Evolutionary conservation across 2,113 vertebrate species (phyloP), one percentile per base, ranked within the genome.

Genomic region (Corydoras sp.): DNA sequence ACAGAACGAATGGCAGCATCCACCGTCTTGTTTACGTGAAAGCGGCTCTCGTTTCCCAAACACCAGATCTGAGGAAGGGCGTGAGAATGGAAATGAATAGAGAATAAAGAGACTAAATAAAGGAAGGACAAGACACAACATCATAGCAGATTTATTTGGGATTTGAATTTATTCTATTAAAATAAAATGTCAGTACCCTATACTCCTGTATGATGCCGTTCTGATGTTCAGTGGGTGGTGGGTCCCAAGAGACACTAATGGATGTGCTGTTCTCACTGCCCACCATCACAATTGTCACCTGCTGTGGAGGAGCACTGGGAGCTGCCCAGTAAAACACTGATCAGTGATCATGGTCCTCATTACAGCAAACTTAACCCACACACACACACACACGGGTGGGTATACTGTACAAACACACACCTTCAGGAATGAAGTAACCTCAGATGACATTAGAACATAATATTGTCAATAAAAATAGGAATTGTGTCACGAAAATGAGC

Each of bases 191-290:
- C 35, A 43, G 35, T 82, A 98, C 97, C 96, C 96, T 98, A 80
- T 99, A 99, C 79, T 99, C 97, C 81, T 98, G 97, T 83, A 99
- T 96, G 78, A 99, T 92, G 84, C 97, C 96, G 32, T 99, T 99
- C 85, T 99, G 97, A 83, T 98, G 93, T 84, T 99, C 96, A 2
- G 90, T 86, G 48, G 95, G 94, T 58, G 97, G 96, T 12, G 96
- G 95, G 76, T 99, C 97, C 96, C 97, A 99, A 73, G 97, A 98
- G 85, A 99, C 92, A 86, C 95, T 98, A 76, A 99, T 98, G 69
- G 96, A 98, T 13, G 96, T 98, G 85, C 94, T 98, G 82, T 99
- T 99, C 86, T 96, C 93, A 81, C 84, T 98, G 80, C 95, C 96
- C 60, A 98, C 93, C 1, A 90, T 95, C 81, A 95, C 85, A 65